Conservation (phyloP, 2,797 vertebrate genomes). For the Rhinichthys osculus region DNA sequence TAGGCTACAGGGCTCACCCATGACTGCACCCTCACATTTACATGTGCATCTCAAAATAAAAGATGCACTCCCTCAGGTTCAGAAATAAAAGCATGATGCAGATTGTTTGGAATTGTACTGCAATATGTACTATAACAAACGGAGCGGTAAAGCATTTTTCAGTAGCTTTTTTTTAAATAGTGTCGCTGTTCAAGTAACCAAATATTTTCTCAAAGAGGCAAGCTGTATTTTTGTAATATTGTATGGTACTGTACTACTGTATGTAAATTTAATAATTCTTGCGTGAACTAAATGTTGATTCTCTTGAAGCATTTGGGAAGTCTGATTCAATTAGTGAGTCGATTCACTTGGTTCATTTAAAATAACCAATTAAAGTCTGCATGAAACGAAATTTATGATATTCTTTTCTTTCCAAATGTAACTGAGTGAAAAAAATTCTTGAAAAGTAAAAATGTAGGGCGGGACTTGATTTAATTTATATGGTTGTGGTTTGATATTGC, state of each 20-base stretch:
- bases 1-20: slow-evolving; percentile 46
- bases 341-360: neutral
- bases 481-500: neutral
- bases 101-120: neutral
- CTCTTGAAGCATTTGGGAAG: neutral
- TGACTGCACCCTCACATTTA: slow-evolving; percentile 54
- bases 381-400: neutral
- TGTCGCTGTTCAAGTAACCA: neutral
- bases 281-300: neutral
- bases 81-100: slow-evolving; percentile 34
- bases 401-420: neutral
- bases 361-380: neutral
- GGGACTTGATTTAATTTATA: neutral
- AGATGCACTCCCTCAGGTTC: slow-evolving; percentile 34
- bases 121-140: neutral
- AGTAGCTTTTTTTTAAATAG: neutral
- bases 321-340: neutral
- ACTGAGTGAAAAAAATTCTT: neutral
- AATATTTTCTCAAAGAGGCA: neutral
- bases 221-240: neutral
- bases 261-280: neutral
- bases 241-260: neutral
- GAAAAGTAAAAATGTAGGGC: neutral
- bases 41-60: slow-evolving; percentile 25
- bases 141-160: neutral